Evolutionary conservation across 2,888 invertebrate species (phyloP).

Genomic region (Campoletis raptor): DNA sequence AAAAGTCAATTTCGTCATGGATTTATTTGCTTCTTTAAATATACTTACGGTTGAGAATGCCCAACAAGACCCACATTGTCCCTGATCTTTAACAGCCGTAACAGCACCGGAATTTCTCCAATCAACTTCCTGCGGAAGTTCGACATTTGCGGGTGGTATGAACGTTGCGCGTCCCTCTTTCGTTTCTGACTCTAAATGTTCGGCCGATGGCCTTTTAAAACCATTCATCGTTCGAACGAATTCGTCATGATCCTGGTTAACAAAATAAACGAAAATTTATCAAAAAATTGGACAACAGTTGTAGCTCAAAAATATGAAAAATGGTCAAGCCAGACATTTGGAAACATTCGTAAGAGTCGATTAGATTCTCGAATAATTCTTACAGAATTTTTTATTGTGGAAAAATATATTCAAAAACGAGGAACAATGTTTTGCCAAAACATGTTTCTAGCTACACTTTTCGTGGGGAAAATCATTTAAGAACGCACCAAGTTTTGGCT

Average conservation of each 20-base stretch:
- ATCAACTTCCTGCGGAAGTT: conserved; percentile 90
- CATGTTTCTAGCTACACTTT: too few species aligned
- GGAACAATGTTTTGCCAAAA: too few species aligned
- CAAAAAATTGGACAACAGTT: not conserved
- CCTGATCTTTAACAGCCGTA: conserved; percentile 95
- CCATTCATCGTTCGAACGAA: conserved; percentile 90
- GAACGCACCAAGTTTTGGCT: too few species aligned
- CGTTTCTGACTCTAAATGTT: conserved; percentile 60
- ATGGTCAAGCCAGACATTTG: not conserved
- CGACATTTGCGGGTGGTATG: conserved; percentile 89
- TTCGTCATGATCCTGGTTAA: conserved; percentile 89
- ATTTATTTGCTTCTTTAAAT: not conserved
- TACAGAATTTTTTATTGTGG: too few species aligned
- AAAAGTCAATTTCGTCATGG: not conserved
- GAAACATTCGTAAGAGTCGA: not conserved
- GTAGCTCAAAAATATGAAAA: not conserved
- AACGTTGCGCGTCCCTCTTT: conserved; percentile 86
- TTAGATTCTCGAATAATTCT: not conserved
- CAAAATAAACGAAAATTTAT: not conserved
- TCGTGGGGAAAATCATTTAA: too few species aligned
- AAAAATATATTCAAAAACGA: too few species aligned
- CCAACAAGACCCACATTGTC: conserved; percentile 90
- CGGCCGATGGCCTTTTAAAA: conserved; percentile 86
- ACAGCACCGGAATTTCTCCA: conserved; percentile 95
- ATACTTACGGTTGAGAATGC: conserved; percentile 86